A percentile compares a stretch with the other conserved stretches of the same genome.
Conservation (phyloP, 2,797 vertebrate genomes). For the Sebastes matsubarae region DNA sequence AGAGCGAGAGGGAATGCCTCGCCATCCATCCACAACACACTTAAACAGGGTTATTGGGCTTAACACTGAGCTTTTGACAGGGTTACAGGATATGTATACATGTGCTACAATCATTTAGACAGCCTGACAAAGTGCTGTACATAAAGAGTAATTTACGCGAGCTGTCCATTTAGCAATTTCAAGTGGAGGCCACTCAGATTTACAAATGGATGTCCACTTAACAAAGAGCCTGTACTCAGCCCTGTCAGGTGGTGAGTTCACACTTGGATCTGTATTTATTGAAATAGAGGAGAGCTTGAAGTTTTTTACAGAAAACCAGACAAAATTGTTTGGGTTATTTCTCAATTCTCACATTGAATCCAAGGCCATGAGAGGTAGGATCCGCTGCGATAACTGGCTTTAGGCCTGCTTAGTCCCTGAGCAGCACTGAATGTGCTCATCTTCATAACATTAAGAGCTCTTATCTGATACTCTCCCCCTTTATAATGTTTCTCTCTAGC, state of each 20-base stretch:
- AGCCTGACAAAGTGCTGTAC: constrained; percentile 29
- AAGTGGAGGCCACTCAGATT: constrained; percentile 23
- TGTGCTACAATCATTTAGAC: constrained; percentile 33
- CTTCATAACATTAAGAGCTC: constrained; percentile 36
- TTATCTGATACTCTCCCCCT: constrained; percentile 21
- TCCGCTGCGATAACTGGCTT: constrained; percentile 13
- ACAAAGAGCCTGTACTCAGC: constrained; percentile 5
- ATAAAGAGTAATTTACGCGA: constrained; percentile 50
- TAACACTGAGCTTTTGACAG: constrained; percentile 42
- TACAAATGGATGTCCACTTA: constrained; percentile 18
- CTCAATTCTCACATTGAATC: constrained; percentile 24
- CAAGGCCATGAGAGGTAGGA: background rate
- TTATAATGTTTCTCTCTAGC: constrained; percentile 19
- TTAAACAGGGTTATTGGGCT: constrained; percentile 49
- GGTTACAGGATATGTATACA: constrained; percentile 27
- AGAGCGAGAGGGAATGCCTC: constrained; percentile 29
- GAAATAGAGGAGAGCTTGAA: background rate
- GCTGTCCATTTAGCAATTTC: constrained; percentile 31
- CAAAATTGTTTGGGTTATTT: constrained; percentile 33
- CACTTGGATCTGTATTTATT: constrained; percentile 8
- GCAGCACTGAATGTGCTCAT: constrained; percentile 33
- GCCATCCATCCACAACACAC: constrained; percentile 52
- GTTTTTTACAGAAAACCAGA: constrained; percentile 20
- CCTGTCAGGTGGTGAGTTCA: background rate
- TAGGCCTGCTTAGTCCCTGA: constrained; percentile 6